A percentile compares a stretch with the other conserved stretches of the same genome.
These are phyloP conservation scores for Notarius quadriscutis DNA, from an alignment of 2,113 vertebrate species.

Conservation along the genomic window DNA sequence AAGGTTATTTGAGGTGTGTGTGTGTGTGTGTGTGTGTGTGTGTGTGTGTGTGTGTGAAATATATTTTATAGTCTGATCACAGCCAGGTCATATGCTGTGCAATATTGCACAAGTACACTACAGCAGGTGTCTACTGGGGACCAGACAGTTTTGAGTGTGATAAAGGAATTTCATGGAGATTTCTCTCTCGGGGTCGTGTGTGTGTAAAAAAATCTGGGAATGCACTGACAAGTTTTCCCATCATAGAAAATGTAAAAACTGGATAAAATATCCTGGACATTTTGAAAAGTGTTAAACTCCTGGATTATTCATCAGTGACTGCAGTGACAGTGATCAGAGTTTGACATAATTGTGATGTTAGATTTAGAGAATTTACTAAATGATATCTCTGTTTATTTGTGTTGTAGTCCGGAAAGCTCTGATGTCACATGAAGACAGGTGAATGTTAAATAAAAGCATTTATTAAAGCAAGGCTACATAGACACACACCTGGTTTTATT, in stretches of 20 bases:
- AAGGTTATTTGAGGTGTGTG: background rate
- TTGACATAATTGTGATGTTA: background rate
- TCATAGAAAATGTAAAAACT: background rate
- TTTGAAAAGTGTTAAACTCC: background rate
- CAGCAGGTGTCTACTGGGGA: background rate
- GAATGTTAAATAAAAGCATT: background rate
- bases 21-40: background rate
- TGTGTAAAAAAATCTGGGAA: background rate
- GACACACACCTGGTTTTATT: background rate
- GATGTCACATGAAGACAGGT: background rate
- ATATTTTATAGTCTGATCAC: background rate
- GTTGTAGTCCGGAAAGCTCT: too few relatives aligned
- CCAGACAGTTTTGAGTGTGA: background rate
- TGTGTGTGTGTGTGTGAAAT: background rate
- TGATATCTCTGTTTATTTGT: background rate
- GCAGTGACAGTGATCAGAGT: background rate
- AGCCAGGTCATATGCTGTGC: slow-evolving; percentile 16
- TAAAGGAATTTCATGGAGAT: background rate
- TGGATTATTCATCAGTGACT: background rate
- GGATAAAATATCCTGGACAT: background rate
- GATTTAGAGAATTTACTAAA: background rate
- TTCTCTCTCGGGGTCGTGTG: background rate
- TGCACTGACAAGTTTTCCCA: background rate
- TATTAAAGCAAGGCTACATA: background rate
- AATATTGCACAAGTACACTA: background rate